Percentiles rank a stretch among this genome's conserved stretches.
Conservation (phyloP, 1,140 invertebrate species). For the Drosophila elegans region DNA sequence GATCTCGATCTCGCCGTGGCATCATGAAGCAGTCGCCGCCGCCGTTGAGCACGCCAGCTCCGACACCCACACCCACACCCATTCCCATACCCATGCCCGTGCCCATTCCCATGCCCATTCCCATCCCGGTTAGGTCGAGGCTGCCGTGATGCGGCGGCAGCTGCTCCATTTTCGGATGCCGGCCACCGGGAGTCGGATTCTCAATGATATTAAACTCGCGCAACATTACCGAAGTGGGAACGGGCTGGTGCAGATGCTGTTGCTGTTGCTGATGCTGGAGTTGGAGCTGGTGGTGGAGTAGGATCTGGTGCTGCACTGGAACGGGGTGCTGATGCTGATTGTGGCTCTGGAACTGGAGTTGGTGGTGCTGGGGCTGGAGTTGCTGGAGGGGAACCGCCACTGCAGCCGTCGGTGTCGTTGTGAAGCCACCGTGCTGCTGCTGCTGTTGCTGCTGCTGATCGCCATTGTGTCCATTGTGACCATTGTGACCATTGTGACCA, state of each 20-base stretch:
- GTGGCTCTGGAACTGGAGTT: conserved; percentile 59
- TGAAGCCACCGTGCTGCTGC: conserved; percentile 12
- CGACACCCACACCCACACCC: conserved; percentile 17
- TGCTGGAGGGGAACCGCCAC: conserved; percentile 38
- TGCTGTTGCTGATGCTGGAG: conserved; percentile 48
- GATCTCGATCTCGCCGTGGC: conserved; percentile 44
- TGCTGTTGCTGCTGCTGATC: conserved; percentile 25
- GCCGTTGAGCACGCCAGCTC: conserved; percentile 31
- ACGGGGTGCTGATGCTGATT: conserved; percentile 33
- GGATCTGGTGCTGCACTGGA: conserved; percentile 39
- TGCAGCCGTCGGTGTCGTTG: conserved; percentile 43
- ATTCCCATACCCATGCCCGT: conserved; percentile 10
- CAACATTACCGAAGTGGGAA: conserved; percentile 76
- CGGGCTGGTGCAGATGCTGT: conserved; percentile 54
- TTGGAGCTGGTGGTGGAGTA: conserved; percentile 60
- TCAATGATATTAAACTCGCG: conserved; percentile 84
- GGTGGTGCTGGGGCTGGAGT: conserved; percentile 30
- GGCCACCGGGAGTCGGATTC: conserved; percentile 76
- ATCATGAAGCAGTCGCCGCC: conserved; percentile 65
- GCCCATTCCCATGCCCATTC: neutral
- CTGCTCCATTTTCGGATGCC: conserved; percentile 63
- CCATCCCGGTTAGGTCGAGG: conserved; percentile 22
- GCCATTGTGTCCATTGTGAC: conserved; percentile 9
- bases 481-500: conserved; percentile 5
- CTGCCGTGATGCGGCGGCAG: conserved; percentile 58